These are phyloP conservation scores for Campylomormyrus numenius DNA, from an alignment of 2,113 vertebrate species.

Conservation along the genomic window DNA sequence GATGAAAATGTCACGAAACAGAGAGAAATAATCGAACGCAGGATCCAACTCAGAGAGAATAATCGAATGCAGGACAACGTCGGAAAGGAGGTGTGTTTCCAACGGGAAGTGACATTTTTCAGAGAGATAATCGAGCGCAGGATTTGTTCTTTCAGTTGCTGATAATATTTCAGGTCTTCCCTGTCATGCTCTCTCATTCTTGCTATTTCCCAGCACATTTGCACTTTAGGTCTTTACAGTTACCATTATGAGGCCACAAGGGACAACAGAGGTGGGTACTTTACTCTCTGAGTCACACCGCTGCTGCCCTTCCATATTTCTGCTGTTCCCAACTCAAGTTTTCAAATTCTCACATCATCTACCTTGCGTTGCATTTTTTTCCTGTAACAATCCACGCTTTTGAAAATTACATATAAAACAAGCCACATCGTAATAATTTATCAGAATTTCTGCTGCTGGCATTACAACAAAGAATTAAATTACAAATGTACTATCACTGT, in stretches of 20 bases:
- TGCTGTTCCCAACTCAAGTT: background rate
- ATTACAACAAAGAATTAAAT: background rate
- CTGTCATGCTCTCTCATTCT: background rate
- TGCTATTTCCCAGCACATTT: background rate
- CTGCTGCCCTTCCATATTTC: background rate
- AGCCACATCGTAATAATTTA: background rate
- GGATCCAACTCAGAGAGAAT: no score
- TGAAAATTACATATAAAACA: background rate
- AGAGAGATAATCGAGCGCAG: no score
- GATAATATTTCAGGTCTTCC: slow-evolving; percentile 6
- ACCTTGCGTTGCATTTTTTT: background rate
- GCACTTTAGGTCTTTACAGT: background rate
- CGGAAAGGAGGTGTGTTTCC: no score
- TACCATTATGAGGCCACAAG: background rate
- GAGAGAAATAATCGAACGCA: no score
- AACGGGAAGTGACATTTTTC: no score
- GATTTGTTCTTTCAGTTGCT: background rate
- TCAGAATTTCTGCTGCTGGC: background rate
- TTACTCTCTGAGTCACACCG: background rate
- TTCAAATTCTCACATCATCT: no score
- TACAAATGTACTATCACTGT: background rate
- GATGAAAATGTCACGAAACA: no score
- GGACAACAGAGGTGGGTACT: background rate
- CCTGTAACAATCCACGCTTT: background rate
- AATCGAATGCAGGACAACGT: no score